These are phyloP conservation scores for Drosophila aldrichi DNA, from an alignment of 2,888 invertebrate genomes.

Conservation along the genomic window DNA sequence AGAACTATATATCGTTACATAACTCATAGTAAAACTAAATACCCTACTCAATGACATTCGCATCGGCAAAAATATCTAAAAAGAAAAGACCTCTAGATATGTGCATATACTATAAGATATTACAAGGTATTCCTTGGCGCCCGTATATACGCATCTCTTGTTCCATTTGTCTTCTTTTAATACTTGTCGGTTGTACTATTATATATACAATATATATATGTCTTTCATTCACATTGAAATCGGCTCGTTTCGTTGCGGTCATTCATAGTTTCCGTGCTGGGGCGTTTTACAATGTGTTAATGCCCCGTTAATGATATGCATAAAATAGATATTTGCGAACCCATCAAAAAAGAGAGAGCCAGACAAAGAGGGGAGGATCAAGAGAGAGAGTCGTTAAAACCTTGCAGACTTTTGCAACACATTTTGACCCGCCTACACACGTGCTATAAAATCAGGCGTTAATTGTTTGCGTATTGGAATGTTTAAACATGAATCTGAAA, in stretches of 20 bases:
- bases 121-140: no score
- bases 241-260: slow-evolving; percentile 22
- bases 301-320: slow-evolving; percentile 36
- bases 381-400: not conserved
- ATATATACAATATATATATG: slow-evolving; percentile 8
- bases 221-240: slow-evolving; percentile 41
- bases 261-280: slow-evolving; percentile 45
- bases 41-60: not conserved
- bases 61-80: not conserved
- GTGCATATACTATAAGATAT: slow-evolving; percentile 12
- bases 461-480: slow-evolving; percentile 35
- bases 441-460: slow-evolving; percentile 56
- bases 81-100: slow-evolving; percentile 4
- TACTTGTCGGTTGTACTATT: slow-evolving; percentile 27
- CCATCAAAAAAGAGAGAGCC: not conserved
- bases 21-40: not conserved
- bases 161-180: slow-evolving; percentile 23
- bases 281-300: slow-evolving; percentile 44
- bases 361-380: not conserved
- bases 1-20: not conserved
- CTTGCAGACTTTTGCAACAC: slow-evolving; percentile 30
- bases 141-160: not conserved
- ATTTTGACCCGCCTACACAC: slow-evolving; percentile 54
- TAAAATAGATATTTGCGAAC: slow-evolving; percentile 15
- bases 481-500: not conserved